Evolutionary conservation across 2,113 vertebrate genomes (phyloP).

Genomic region (Indicator indicator): DNA sequence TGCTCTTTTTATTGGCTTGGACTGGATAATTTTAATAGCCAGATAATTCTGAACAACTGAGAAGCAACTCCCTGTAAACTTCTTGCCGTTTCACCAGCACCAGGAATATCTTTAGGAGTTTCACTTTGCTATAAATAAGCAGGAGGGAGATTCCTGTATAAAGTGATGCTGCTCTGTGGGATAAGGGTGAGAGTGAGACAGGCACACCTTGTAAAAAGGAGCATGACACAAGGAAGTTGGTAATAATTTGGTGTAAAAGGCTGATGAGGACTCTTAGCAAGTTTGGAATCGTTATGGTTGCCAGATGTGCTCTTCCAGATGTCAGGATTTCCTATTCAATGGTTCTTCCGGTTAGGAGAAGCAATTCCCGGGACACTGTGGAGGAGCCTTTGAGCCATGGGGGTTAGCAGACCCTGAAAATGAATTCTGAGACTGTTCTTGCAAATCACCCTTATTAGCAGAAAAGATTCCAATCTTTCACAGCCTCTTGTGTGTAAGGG

Average conservation of each 20-base stretch:
- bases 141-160: background rate
- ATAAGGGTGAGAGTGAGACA: background rate
- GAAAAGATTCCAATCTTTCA: background rate
- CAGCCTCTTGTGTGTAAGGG: background rate
- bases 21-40: background rate
- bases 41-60: background rate
- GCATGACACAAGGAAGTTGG: background rate
- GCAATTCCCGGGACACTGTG: background rate
- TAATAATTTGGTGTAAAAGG: slow-evolving; percentile 40
- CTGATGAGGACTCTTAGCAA: slow-evolving; percentile 16
- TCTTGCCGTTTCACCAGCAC: background rate
- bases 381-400: background rate
- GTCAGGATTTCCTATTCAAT: slow-evolving; percentile 63
- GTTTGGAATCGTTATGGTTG: slow-evolving; percentile 39
- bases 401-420: background rate
- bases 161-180: background rate
- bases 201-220: slow-evolving; percentile 25
- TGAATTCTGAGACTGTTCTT: background rate
- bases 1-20: slow-evolving; percentile 1
- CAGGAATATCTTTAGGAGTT: background rate
- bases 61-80: background rate
- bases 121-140: background rate
- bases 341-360: slow-evolving; percentile 30
- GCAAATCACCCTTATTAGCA: background rate
- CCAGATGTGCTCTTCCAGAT: slow-evolving; percentile 67